These are phyloP conservation scores for Cheilinus undulatus DNA, from an alignment of 2,113 vertebrate genomes.

Conservation along the genomic window DNA sequence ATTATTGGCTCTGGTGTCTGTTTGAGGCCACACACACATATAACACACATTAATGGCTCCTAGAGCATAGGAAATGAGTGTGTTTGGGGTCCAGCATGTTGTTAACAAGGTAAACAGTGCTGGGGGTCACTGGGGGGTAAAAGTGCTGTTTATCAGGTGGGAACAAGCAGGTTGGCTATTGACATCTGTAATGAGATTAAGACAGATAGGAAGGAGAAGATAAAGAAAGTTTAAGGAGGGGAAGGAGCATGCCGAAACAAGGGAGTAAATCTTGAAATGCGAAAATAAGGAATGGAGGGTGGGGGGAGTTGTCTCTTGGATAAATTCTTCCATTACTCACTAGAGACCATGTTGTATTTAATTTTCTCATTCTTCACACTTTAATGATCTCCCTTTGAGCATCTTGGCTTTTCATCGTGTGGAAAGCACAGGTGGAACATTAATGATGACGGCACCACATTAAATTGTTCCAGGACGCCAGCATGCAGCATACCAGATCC, in stretches of 20 bases:
- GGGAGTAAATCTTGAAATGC: conserved; percentile 55
- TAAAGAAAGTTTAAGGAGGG: conserved; percentile 53
- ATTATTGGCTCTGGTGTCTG: conserved; percentile 64
- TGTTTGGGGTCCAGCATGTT: conserved; percentile 56
- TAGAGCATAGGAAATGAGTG: conserved; percentile 78
- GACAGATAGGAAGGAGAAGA: conserved; percentile 68
- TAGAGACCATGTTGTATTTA: neutral
- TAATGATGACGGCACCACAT: conserved; percentile 10
- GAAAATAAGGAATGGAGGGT: conserved; percentile 14
- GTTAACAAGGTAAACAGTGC: conserved; percentile 75
- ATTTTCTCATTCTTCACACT: conserved; percentile 9
- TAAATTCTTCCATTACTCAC: neutral
- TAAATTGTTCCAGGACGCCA: neutral
- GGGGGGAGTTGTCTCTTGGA: neutral
- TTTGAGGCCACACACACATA: conserved; percentile 25
- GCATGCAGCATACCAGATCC: conserved; percentile 1
- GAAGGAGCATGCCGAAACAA: conserved; percentile 22
- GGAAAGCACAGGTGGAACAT: conserved; percentile 35
- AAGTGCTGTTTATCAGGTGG: conserved; percentile 71
- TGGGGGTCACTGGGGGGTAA: conserved; percentile 70
- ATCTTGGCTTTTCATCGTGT: conserved; percentile 18
- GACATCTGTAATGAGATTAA: conserved; percentile 80
- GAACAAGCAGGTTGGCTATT: conserved; percentile 71
- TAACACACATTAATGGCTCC: conserved; percentile 29
- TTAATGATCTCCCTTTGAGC: conserved; percentile 1